Evolutionary conservation across 2,888 invertebrate genomes (phyloP).

Genomic region (Oscheius sp.): DNA sequence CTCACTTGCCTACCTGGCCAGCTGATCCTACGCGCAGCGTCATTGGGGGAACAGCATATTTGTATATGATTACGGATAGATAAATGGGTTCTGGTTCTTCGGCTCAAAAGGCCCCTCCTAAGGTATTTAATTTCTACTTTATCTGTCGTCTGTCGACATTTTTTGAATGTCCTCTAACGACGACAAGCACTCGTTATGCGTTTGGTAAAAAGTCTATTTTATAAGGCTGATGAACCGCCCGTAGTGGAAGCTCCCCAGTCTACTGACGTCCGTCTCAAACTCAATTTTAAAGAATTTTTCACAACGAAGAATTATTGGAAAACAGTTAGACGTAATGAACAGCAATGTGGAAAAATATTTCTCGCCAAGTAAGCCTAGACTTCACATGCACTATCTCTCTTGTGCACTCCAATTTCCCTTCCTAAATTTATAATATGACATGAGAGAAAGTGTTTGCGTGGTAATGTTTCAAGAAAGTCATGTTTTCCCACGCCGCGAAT

Average conservation of each 20-base stretch:
- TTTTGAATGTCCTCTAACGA: background rate
- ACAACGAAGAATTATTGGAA: conserved; percentile 70
- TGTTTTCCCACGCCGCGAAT: conserved; percentile 7
- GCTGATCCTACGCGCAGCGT: background rate
- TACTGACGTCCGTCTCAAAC: conserved; percentile 61
- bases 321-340: conserved; percentile 65
- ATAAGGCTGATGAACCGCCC: conserved; percentile 36
- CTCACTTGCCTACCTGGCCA: conserved; percentile 14
- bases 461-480: no score
- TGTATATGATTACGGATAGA: background rate
- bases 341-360: conserved; percentile 61
- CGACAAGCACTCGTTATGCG: conserved; percentile 32
- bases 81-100: conserved; percentile 22
- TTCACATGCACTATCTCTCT: background rate
- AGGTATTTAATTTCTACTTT: conserved; percentile 2
- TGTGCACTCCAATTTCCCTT: background rate
- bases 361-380: conserved; percentile 51
- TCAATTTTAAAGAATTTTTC: conserved; percentile 68
- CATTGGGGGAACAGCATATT: background rate
- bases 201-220: conserved; percentile 27
- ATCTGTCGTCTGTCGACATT: background rate
- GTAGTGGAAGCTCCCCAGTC: conserved; percentile 42
- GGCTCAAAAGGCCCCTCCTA: conserved; percentile 18
- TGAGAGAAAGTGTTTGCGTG: no score
- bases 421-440: no score